These are phyloP conservation scores for Apocrypta bakeri DNA, from an alignment of 1,140 invertebrate genomes.

Conservation along the genomic window DNA sequence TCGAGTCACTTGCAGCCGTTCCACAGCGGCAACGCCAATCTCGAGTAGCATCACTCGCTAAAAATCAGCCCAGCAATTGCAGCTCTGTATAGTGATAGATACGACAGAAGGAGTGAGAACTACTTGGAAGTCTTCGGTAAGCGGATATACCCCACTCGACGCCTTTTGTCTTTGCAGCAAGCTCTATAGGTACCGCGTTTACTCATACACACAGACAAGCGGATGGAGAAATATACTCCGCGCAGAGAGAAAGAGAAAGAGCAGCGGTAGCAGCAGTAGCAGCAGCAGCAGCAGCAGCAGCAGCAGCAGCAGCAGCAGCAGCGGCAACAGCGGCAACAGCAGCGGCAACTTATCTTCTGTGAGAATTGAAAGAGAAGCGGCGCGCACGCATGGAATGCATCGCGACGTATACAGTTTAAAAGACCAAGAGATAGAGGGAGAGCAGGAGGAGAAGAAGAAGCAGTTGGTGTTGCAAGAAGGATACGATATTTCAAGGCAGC, in stretches of 20 bases:
- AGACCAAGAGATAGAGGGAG: background rate
- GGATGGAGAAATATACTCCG: no score
- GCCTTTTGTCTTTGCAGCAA: background rate
- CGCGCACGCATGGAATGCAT: background rate
- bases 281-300: no score
- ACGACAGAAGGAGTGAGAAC: background rate
- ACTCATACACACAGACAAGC: background rate
- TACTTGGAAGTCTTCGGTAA: conserved; percentile 21
- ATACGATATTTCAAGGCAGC: conserved; percentile 63
- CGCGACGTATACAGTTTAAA: conserved; percentile 10
- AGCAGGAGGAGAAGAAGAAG: background rate
- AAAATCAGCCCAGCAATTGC: background rate
- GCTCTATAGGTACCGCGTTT: no score
- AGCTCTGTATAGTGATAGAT: background rate
- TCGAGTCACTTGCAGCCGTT: background rate
- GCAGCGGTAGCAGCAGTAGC: no score
- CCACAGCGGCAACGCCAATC: background rate
- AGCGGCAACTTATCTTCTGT: conserved; percentile 13
- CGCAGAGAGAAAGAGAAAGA: background rate
- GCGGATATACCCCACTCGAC: conserved; percentile 20
- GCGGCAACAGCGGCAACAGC: no score
- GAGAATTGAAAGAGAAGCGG: background rate
- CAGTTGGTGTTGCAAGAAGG: conserved; percentile 49
- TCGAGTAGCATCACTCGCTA: background rate
- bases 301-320: no score